A percentile compares a stretch with the other conserved stretches of the same genome.
Conservation (phyloP, 2,797 vertebrate species). For the Ispidina picta region DNA sequence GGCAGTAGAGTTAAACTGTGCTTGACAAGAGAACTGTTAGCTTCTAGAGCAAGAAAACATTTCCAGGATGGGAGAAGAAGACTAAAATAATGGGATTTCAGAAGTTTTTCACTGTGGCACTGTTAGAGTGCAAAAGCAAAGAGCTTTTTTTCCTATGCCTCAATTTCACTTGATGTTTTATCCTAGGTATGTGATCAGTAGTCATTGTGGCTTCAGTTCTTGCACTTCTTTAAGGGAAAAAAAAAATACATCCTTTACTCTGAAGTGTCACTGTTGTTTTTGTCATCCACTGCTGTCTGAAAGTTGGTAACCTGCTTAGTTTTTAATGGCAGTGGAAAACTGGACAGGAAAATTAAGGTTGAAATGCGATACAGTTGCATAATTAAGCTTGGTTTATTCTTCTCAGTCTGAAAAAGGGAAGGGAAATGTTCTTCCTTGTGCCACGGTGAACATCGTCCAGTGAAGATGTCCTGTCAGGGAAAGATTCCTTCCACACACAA, state of each 20-base stretch:
- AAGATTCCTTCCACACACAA: background rate
- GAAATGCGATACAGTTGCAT: background rate
- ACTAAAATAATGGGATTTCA: background rate
- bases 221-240: background rate
- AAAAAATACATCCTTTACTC: background rate
- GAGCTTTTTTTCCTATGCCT: background rate
- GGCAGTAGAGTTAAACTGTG: background rate
- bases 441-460: background rate
- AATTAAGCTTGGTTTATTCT: background rate
- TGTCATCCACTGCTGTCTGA: background rate
- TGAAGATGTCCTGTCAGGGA: background rate
- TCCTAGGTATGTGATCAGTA: background rate
- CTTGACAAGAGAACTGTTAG: background rate
- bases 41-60: background rate
- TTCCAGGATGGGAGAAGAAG: background rate
- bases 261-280: background rate
- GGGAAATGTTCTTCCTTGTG: background rate
- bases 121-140: background rate
- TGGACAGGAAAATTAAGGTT: background rate
- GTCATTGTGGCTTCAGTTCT: background rate
- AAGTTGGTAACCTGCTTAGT: background rate
- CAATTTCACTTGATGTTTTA: background rate
- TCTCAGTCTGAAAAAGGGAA: background rate
- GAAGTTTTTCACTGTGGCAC: background rate
- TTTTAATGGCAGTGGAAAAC: background rate